phyloP scores from a whole-genome alignment of 2,113 vertebrate genomes.

The Columba livia region DNA sequence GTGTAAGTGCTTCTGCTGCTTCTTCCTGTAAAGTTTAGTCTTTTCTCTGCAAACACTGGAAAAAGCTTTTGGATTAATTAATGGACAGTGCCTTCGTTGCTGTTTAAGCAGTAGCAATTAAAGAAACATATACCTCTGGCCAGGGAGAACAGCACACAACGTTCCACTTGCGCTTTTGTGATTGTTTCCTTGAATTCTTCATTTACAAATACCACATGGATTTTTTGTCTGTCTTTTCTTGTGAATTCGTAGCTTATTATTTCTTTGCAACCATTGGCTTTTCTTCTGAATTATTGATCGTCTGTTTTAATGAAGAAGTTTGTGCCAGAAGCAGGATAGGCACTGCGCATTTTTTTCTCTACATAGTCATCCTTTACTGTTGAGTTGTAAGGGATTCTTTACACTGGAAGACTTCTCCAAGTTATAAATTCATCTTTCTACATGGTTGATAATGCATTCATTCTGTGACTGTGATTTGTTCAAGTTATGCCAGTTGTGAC shows the following conservation, averaged over 20 bases:
- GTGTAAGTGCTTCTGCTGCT: not conserved
- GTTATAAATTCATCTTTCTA: not conserved
- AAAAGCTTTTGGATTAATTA: not conserved
- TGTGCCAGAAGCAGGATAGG: not conserved
- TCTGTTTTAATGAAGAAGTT: not conserved
- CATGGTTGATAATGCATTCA: not conserved
- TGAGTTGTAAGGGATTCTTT: not conserved
- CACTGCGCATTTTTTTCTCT: not conserved
- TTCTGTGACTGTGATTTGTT: not conserved
- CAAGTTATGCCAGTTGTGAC: not conserved
- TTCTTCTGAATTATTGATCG: not conserved
- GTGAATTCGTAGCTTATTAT: not conserved
- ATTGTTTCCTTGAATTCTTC: not conserved
- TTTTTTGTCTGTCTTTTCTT: not conserved
- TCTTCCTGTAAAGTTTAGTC: not conserved
- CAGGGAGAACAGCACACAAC: not conserved
- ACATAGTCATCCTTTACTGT: not conserved
- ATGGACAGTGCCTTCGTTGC: not conserved
- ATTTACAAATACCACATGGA: rapidly evolving
- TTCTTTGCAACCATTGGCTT: not conserved
- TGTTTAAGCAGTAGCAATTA: not conserved
- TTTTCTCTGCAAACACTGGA: not conserved
- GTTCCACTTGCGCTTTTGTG: not conserved
- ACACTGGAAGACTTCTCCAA: not conserved
- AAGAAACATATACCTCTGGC: not conserved